These are phyloP conservation scores for Dicyrtomina minuta DNA, from an alignment of 2,888 invertebrate species.

Conservation along the genomic window DNA sequence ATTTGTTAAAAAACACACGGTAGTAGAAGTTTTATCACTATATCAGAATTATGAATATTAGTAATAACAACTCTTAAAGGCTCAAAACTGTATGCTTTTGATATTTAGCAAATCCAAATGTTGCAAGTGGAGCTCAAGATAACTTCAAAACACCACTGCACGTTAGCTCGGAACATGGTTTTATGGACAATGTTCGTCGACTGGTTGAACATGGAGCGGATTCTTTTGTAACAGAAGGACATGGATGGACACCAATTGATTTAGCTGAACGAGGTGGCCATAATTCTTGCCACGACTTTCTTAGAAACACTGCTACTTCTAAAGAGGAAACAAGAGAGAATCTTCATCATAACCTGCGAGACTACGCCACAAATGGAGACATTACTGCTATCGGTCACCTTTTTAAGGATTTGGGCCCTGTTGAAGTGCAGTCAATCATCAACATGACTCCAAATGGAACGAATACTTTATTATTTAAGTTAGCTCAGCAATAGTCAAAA, in stretches of 20 bases:
- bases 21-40: no score
- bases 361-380: slow-evolving; percentile 75
- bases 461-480: slow-evolving; percentile 84
- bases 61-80: no score
- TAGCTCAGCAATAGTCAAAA: slow-evolving; percentile 58
- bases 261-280: slow-evolving; percentile 71
- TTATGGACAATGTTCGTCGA: slow-evolving; percentile 67
- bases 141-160: slow-evolving; percentile 72
- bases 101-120: slow-evolving; percentile 66
- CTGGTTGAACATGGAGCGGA: slow-evolving; percentile 70
- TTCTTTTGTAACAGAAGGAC: slow-evolving; percentile 64
- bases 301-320: slow-evolving; percentile 62
- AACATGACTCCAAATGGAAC: slow-evolving; percentile 87
- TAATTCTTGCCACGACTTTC: slow-evolving; percentile 50
- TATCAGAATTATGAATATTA: no score
- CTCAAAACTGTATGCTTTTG: no score
- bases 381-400: slow-evolving; percentile 66
- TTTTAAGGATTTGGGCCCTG: slow-evolving; percentile 66
- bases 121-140: slow-evolving; percentile 63
- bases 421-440: slow-evolving; percentile 69
- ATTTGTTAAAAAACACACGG: no score
- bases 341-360: slow-evolving; percentile 73
- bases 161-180: slow-evolving; percentile 77
- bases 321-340: slow-evolving; percentile 72
- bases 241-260: slow-evolving; percentile 71